phyloP scores from a whole-genome alignment of 2,888 invertebrate genomes.

The Spicauda simplicius region DNA sequence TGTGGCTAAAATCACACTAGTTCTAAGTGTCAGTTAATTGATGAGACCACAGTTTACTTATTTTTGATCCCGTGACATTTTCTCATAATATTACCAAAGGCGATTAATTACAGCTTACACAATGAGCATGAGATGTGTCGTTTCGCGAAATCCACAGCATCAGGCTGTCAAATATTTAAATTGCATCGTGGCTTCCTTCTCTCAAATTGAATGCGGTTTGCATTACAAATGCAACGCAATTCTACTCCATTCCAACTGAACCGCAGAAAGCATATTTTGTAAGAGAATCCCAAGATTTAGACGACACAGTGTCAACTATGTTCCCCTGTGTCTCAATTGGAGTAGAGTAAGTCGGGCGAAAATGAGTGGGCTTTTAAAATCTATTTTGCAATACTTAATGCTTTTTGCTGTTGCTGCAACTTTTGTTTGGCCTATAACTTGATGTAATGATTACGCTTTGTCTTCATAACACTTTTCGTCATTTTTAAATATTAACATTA shows the following conservation, averaged over 20 bases:
- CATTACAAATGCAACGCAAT: conserved; percentile 62
- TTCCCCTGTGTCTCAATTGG: conserved; percentile 7
- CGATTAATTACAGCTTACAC: background rate
- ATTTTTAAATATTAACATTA: background rate
- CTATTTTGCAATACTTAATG: conserved; percentile 24
- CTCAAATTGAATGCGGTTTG: conserved; percentile 75
- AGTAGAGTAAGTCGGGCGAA: conserved; percentile 7
- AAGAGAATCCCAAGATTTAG: conserved; percentile 28
- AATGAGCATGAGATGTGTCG: conserved; percentile 5
- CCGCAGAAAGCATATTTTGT: conserved; percentile 40
- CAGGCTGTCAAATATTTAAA: conserved; percentile 73
- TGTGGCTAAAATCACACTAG: too few species aligned
- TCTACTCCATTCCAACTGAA: conserved; percentile 36
- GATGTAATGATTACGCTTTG: conserved; percentile 4
- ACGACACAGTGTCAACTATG: conserved; percentile 7
- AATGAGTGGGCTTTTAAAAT: conserved; percentile 19
- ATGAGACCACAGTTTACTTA: too few species aligned
- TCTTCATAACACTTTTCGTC: conserved; percentile 9
- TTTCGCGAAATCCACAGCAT: conserved; percentile 25
- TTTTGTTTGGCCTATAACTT: conserved; percentile 9
- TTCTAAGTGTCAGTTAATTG: too few species aligned
- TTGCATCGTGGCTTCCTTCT: conserved; percentile 68
- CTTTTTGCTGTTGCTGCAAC: conserved; percentile 17
- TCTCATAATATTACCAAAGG: background rate
- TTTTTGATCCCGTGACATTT: too few species aligned